These are phyloP conservation scores for Bubalus kerabau DNA, from an alignment of 2,113 vertebrate species.

Conservation along the genomic window DNA sequence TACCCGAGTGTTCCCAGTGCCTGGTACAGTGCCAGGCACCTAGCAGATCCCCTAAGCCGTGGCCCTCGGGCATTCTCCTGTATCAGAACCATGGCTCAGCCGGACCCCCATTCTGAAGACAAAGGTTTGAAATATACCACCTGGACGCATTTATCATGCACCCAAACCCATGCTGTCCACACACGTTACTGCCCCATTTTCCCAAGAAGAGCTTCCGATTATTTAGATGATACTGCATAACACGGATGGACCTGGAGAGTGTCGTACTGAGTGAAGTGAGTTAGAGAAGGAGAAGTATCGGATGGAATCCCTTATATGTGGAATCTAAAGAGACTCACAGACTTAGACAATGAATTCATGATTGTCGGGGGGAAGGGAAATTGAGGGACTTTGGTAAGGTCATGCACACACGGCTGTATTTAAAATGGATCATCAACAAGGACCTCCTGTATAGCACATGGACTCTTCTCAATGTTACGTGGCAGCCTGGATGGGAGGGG, in stretches of 20 bases:
- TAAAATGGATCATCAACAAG: background rate
- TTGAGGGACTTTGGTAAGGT: background rate
- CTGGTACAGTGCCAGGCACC: background rate
- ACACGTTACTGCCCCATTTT: rapidly evolving
- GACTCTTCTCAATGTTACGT: background rate
- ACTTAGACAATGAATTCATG: background rate
- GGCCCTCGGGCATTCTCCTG: rapidly evolving
- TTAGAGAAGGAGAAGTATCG: background rate
- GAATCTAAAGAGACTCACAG: background rate
- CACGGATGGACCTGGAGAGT: background rate
- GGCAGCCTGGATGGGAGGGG: background rate
- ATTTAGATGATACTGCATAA: rapidly evolving
- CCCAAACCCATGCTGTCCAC: background rate
- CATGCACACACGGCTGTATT: background rate
- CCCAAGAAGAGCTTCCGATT: background rate
- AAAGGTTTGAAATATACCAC: background rate
- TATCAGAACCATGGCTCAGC: background rate
- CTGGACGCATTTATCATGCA: background rate
- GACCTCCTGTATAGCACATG: background rate
- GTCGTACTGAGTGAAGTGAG: background rate
- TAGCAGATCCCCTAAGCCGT: background rate
- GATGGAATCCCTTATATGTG: background rate
- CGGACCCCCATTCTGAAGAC: background rate
- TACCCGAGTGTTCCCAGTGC: background rate
- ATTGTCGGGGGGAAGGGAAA: background rate